Evolutionary conservation across 2,888 invertebrate genomes (phyloP).

Genomic region (Priocnemis perturbator): DNA sequence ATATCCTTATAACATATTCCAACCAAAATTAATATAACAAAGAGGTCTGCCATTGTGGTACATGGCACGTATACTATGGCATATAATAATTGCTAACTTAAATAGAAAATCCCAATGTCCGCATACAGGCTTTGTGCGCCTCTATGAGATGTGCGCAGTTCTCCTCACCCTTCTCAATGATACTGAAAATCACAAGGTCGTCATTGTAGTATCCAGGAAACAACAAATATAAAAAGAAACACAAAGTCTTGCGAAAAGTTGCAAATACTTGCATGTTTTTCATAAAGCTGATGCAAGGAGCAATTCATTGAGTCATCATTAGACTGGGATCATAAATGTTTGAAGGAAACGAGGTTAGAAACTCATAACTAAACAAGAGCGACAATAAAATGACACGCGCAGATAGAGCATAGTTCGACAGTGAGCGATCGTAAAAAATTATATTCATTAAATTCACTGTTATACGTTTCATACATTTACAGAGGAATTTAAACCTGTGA

Average conservation of each 20-base stretch:
- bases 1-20: not conserved
- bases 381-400: no score
- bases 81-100: constrained; percentile 75
- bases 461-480: no score
- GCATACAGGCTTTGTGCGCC: constrained; percentile 98
- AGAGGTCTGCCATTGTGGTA: no score
- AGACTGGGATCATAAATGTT: not conserved
- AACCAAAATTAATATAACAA: not conserved
- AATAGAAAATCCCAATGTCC: constrained; percentile 96
- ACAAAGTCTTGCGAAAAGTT: not conserved
- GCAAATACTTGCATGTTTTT: not conserved
- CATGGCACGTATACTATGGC: no score
- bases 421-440: no score
- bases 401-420: no score
- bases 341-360: no score
- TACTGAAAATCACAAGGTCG: constrained; percentile 79
- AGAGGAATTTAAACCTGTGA: no score
- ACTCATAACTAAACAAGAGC: no score
- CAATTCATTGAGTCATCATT: not conserved
- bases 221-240: not conserved
- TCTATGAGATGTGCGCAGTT: constrained; percentile 93
- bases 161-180: constrained; percentile 93
- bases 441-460: no score
- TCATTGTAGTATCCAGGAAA: no score
- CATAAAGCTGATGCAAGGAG: not conserved